Evolutionary conservation across 2,797 vertebrate species (phyloP), one percentile per base, ranked within the genome.

Genomic region (Chloroceryle amazona): DNA sequence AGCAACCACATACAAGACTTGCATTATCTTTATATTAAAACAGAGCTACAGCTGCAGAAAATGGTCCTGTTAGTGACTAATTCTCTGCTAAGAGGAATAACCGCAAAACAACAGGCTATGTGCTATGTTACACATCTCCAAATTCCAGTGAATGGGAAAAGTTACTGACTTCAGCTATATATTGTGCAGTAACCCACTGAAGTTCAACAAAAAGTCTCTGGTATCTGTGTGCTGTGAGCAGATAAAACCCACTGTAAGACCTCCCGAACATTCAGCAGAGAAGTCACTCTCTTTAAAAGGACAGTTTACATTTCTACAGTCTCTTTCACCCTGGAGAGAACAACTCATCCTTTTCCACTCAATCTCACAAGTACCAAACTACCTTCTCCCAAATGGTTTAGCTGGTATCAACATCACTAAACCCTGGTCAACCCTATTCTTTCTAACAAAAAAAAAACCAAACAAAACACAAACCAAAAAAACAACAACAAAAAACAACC

Each of bases 21-120:
- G 4, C 4, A 58, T 23, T 28, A 62, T 29, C 10, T 37, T 84
- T 6, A 9, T 25, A 31, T 4, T 3, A 3, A 78, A 91, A 81
- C 7, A 46, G 63, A 87, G 58, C 25, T 67, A 20, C 26, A 89
- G 31, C 9, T n/a, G 22, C 49, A 81, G 21, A 81, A 66, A 67
- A 44, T 25, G 7, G 72, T 33, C n/a, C 7, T n/a, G 19, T 33
- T 19, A 10, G 52, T 2, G 11, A 54, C 19, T 47, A 23, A 7
- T n/a, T 58, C 7, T 62, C 11, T 2, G 1, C 16, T 70, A 39
- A 67, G n/a, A 60, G 39, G 65, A 90, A 52, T 17, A 51, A 46
- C 29, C 39, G 39, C 0, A 2, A 44, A 74, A 41, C 23, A 66
- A 21, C 6, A 29, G 21, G 54, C 20, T 25, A 46, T 0, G 0